Evolutionary conservation across 1,140 invertebrate species (phyloP).

Genomic region (Platorchestia sp.): DNA sequence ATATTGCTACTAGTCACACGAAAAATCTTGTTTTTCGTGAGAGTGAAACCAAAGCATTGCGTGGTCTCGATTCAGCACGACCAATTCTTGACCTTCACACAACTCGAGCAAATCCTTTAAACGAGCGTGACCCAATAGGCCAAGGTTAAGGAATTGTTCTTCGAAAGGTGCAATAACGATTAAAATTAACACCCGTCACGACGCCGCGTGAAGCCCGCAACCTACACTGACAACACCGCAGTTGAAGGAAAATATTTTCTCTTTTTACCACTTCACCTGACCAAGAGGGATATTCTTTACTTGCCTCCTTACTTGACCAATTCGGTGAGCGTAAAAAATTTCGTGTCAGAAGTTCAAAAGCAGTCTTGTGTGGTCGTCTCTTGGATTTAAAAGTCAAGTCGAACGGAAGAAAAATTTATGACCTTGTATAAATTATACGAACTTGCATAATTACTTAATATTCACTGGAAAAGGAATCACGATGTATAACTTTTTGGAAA

Average conservation of each 20-base stretch:
- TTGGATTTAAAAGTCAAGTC: neutral
- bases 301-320: neutral
- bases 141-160: slow-evolving; percentile 28
- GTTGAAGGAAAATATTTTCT: neutral
- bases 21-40: neutral
- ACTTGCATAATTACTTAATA: neutral
- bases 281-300: neutral
- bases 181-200: neutral
- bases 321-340: neutral
- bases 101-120: neutral
- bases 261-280: neutral
- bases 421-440: neutral
- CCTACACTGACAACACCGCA: neutral
- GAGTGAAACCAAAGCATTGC: neutral
- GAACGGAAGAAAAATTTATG: neutral
- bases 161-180: neutral
- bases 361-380: neutral
- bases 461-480: neutral
- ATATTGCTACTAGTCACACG: too few relatives aligned
- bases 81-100: slow-evolving; percentile 1
- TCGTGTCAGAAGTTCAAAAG: neutral
- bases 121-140: slow-evolving; percentile 4
- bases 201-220: neutral
- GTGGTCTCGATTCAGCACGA: neutral
- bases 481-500: too few relatives aligned